Evolutionary conservation across 2,888 invertebrate species (phyloP), one percentile per base, ranked within the genome.

Genomic region (Catocala fraxini): DNA sequence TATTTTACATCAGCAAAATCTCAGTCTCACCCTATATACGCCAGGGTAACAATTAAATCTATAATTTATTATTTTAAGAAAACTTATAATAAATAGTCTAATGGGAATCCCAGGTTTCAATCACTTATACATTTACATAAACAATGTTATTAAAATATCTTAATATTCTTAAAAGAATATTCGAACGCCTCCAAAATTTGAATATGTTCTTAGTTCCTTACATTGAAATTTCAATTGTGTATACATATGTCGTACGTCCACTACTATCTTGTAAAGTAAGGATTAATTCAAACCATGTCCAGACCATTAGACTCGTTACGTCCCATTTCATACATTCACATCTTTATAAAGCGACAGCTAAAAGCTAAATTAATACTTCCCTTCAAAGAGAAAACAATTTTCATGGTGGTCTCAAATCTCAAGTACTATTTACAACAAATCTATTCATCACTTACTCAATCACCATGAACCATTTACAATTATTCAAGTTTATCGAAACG

Each of bases 391-490:
- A 54, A 56, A 56, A 45, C 62, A 54, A 53, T 53, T 70, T 71
- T 70, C 77, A 77, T 64, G 83, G 83, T 83, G 83, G 83, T 83
- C 75, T 53, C 42, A 63, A 62, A 61, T 63, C 82, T 88, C 81
- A 78, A 90, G 89, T 88, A 77, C 81, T 81, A 83, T 88, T 87
- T 83, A 84, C 85, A 74, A 84, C 82, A 86, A 85, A 84, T 57
- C 78, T 80, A 77, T 76, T 70, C 59, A 75, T 46, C 48, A n/a
- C 45, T 45, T 10, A 67, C 79, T 78, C 83, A 85, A 84, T 81
- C 84, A 75, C 84, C 86, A 81, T 87, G 84, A 85, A 84, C 87
- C 85, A 91, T 92, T 91, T 88, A 84, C 75, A 68, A 90, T 83
- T 84, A 75, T 76, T 79, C 78, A 79, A 81, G 82, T 85, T 84